These are phyloP conservation scores for Catostylus mosaicus DNA, from an alignment of 30 jellyfish, hydroid and myxozoan genomes.

Conservation along the genomic window DNA sequence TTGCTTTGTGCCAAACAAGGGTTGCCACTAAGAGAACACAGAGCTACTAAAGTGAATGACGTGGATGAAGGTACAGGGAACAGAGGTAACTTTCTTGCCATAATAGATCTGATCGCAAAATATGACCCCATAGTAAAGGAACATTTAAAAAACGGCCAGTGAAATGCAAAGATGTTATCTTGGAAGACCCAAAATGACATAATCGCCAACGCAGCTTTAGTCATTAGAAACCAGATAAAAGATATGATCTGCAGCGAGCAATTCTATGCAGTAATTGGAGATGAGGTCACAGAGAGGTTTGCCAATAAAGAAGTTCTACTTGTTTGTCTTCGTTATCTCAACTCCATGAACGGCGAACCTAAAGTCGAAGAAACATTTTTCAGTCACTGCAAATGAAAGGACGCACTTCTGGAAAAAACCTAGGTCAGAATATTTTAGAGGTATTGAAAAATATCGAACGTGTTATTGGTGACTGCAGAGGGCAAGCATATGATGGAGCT, in stretches of 20 bases:
- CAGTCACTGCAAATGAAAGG: conserved; percentile 52
- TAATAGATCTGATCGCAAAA: conserved; percentile 52
- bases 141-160: conserved; percentile 52
- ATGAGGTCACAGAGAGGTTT: conserved; percentile 62
- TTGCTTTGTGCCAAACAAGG: conserved; percentile 64
- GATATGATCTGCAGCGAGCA: conserved; percentile 38
- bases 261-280: conserved; percentile 48
- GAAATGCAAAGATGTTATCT: conserved; percentile 61
- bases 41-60: conserved; percentile 57
- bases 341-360: conserved; percentile 32
- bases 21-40: conserved; percentile 50
- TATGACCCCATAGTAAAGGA: conserved; percentile 50
- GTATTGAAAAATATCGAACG: conserved; percentile 20
- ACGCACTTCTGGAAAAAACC: conserved; percentile 52
- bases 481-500: conserved; percentile 65
- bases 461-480: conserved; percentile 44
- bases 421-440: conserved; percentile 41
- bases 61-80: conserved; percentile 37
- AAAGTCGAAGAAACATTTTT: conserved; percentile 49
- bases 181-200: conserved; percentile 18
- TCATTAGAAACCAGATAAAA: conserved; percentile 35
- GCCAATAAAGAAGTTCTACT: conserved; percentile 55
- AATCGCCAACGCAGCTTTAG: conserved; percentile 59
- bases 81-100: conserved; percentile 60
- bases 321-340: conserved; percentile 50